A percentile compares a stretch with the other conserved stretches of the same genome.
Evolutionary conservation across 2,888 invertebrate genomes (phyloP).

Genomic region (Apamea epomidion): DNA sequence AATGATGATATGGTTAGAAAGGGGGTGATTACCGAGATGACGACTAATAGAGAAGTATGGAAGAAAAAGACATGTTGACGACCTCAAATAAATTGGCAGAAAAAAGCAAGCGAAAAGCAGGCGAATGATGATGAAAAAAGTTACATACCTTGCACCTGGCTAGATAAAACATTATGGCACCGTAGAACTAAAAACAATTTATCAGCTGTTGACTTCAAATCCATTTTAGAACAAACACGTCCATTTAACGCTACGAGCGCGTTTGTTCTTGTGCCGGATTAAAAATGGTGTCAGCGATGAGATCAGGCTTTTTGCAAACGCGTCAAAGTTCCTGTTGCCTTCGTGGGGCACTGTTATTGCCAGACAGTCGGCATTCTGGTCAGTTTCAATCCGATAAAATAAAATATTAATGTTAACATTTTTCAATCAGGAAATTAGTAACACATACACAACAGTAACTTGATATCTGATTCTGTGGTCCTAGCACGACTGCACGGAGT

Average conservation of each 20-base stretch:
- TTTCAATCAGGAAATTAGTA: background rate
- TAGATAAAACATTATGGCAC: background rate
- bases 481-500: too few relatives aligned
- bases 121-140: too few relatives aligned
- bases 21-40: too few relatives aligned
- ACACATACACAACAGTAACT: too few relatives aligned
- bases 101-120: too few relatives aligned
- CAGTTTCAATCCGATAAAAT: background rate
- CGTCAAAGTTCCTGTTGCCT: background rate
- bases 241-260: background rate
- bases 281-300: background rate
- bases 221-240: conserved; percentile 24
- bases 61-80: too few relatives aligned
- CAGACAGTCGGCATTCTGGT: background rate
- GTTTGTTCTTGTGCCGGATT: background rate
- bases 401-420: background rate
- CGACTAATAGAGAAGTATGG: too few relatives aligned
- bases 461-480: too few relatives aligned
- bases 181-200: background rate
- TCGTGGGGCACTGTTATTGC: background rate
- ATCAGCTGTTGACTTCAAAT: conserved; percentile 1
- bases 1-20: too few relatives aligned
- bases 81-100: too few relatives aligned
- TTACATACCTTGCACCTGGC: conserved; percentile 4
- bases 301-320: background rate